phyloP scores from a whole-genome alignment of 2,888 invertebrate species.

The Ormyrus nitidulus region DNA sequence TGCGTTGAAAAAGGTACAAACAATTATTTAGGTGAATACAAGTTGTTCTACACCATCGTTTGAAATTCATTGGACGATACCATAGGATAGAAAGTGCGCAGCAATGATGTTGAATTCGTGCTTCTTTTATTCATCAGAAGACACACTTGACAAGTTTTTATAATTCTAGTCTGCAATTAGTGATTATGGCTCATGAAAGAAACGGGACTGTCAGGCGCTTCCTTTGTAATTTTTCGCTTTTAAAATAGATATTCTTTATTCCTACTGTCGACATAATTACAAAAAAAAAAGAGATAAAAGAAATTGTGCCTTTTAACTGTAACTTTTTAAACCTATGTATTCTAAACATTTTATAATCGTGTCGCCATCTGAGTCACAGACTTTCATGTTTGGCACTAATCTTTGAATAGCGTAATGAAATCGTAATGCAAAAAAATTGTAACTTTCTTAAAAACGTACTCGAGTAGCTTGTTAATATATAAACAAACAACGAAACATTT shows the following conservation, averaged over 20 bases:
- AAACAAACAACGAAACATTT: too few species aligned
- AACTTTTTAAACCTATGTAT: not conserved
- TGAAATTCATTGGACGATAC: conserved; percentile 3
- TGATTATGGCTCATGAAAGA: conserved; percentile 41
- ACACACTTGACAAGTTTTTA: conserved; percentile 52
- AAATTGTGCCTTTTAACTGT: not conserved
- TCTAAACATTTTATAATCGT: not conserved
- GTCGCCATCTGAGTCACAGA: not conserved
- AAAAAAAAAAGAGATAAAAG: not conserved
- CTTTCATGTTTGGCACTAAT: too few species aligned
- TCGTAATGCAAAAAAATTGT: too few species aligned
- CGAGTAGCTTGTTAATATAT: too few species aligned
- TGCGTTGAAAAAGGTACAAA: too few species aligned
- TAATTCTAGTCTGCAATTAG: conserved; percentile 51
- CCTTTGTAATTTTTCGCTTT: conserved; percentile 48
- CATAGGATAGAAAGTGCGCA: conserved; percentile 20
- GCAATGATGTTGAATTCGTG: not conserved
- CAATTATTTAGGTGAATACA: too few species aligned
- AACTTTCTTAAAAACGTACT: too few species aligned
- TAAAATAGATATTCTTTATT: conserved; percentile 47
- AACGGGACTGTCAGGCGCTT: conserved; percentile 44
- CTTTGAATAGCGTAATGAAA: too few species aligned
- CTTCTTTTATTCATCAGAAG: conserved; percentile 42
- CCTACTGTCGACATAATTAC: conserved; percentile 17
- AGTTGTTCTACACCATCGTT: not conserved